Percentiles rank a stretch among this genome's conserved stretches.
Evolutionary conservation across 2,888 invertebrate species (phyloP).

Genomic region (Cantharis rustica): DNA sequence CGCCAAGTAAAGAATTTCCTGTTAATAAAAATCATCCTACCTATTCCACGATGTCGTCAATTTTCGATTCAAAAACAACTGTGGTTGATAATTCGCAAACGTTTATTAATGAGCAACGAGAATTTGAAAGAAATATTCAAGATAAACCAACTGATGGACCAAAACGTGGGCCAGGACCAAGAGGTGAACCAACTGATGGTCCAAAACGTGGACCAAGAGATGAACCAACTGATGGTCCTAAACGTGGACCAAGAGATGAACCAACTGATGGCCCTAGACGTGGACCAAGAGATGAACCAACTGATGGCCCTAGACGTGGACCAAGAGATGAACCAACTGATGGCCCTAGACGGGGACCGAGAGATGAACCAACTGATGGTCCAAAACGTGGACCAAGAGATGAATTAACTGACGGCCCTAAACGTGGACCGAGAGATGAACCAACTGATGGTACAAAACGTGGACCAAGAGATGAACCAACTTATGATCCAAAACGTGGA

Average conservation of each 20-base stretch:
- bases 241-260: too few relatives aligned
- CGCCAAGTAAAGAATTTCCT: slow-evolving; percentile 7
- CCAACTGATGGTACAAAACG: not conserved
- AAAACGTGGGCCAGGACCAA: not conserved
- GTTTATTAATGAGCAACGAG: slow-evolving; percentile 3
- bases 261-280: too few relatives aligned
- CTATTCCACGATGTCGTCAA: not conserved
- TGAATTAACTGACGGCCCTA: not conserved
- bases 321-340: too few relatives aligned
- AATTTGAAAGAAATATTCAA: slow-evolving; percentile 16
- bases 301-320: too few relatives aligned
- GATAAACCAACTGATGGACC: not conserved
- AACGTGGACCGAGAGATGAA: not conserved
- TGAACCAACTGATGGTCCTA: too few relatives aligned
- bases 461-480: not conserved
- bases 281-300: too few relatives aligned
- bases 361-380: too few relatives aligned
- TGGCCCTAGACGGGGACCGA: too few relatives aligned
- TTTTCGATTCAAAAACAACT: slow-evolving; percentile 4
- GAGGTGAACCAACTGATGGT: not conserved
- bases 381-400: not conserved
- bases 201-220: too few relatives aligned
- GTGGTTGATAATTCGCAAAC: slow-evolving; percentile 11
- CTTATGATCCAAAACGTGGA: not conserved
- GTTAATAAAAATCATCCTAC: not conserved